phyloP scores from a whole-genome alignment of 2,797 vertebrate genomes.

The Phataginus tricuspis region DNA sequence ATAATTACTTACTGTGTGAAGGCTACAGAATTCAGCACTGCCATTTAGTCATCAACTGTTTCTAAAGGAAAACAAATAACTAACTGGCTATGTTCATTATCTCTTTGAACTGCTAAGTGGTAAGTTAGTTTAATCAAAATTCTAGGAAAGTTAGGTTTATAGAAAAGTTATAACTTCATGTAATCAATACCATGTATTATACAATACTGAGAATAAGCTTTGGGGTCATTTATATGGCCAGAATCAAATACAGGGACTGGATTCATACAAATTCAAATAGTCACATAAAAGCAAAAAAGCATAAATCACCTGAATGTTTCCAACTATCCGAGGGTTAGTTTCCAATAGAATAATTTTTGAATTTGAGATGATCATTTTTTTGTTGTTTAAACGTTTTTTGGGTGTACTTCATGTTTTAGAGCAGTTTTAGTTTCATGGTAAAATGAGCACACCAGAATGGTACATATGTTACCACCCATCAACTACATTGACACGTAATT shows the following conservation, averaged over 20 bases:
- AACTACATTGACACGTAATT: background rate
- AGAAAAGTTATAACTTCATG: background rate
- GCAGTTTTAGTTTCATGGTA: background rate
- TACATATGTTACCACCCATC: background rate
- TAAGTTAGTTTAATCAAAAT: background rate
- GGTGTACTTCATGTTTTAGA: background rate
- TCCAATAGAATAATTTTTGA: background rate
- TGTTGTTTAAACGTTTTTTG: background rate
- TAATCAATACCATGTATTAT: background rate
- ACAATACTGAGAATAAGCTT: background rate
- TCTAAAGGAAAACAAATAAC: slow-evolving; percentile 24
- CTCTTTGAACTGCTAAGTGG: background rate
- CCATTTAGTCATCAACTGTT: background rate
- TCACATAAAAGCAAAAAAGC: background rate
- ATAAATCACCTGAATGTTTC: background rate
- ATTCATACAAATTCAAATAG: background rate
- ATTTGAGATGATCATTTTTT: background rate
- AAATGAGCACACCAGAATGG: background rate
- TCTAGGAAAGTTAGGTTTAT: background rate
- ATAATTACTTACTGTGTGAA: background rate
- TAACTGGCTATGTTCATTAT: background rate
- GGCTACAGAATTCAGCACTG: background rate
- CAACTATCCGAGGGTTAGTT: background rate
- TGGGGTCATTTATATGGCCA: background rate
- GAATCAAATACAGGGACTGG: background rate